Evolutionary conservation across 1,140 invertebrate species (phyloP).

Genomic region (Elymnias hypermnestra): DNA sequence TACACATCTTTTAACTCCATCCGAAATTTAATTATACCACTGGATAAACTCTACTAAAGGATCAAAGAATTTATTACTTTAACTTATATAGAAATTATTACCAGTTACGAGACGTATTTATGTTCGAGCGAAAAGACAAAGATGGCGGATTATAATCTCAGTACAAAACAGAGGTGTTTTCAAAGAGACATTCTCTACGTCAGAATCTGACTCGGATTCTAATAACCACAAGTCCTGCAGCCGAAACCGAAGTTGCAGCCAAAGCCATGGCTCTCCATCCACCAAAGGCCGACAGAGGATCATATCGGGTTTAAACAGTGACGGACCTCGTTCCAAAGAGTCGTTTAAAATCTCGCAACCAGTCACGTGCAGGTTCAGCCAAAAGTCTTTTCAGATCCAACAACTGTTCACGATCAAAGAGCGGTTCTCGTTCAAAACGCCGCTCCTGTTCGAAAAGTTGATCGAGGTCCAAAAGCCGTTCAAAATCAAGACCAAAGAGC

Average conservation of each 20-base stretch:
- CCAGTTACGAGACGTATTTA: too few species aligned
- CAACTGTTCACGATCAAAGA: constrained; percentile 45
- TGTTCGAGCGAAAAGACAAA: constrained; percentile 64
- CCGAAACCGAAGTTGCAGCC: constrained; percentile 46
- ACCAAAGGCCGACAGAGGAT: constrained; percentile 60
- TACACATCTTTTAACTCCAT: too few species aligned
- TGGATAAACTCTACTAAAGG: too few species aligned
- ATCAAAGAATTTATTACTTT: too few species aligned
- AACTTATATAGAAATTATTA: too few species aligned
- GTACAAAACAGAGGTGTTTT: constrained; percentile 91
- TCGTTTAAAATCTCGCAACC: constrained; percentile 49
- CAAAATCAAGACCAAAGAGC: constrained; percentile 33
- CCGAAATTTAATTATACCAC: too few species aligned
- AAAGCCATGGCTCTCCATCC: constrained; percentile 44
- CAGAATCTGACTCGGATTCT: constrained; percentile 90
- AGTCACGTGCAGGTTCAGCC: constrained; percentile 53
- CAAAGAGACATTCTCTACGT: constrained; percentile 96
- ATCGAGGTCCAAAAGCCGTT: constrained; percentile 38
- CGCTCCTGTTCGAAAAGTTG: constrained; percentile 37
- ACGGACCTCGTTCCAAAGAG: constrained; percentile 57
- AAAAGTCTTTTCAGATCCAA: constrained; percentile 53
- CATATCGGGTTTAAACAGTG: constrained; percentile 66
- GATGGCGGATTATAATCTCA: constrained; percentile 80
- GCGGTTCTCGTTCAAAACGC: constrained; percentile 41
- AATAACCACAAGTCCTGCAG: constrained; percentile 46